Conservation (phyloP, 2,797 vertebrate genomes). For the Pangasius mekongensis region DNA sequence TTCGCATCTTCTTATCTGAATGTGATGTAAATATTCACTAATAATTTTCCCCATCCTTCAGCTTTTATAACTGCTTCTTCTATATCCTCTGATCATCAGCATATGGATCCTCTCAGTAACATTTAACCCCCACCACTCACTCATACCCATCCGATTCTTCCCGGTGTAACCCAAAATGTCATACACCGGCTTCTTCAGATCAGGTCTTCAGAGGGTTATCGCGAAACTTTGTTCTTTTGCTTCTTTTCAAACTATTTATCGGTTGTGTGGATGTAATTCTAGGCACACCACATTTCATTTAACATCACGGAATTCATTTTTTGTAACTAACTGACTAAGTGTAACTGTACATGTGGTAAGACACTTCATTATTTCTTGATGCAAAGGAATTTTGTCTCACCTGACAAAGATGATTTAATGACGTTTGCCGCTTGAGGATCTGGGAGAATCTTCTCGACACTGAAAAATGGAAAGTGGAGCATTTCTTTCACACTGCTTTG, state of each 20-base stretch:
- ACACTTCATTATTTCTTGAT: not conserved
- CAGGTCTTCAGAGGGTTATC: not conserved
- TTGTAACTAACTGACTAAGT: not conserved
- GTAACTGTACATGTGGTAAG: not conserved
- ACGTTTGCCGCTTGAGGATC: conserved; percentile 96
- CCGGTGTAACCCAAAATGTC: not conserved
- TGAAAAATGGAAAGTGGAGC: conserved; percentile 61
- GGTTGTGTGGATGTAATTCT: not conserved
- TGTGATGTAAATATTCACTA: not conserved
- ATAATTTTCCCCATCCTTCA: not conserved
- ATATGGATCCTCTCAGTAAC: not conserved
- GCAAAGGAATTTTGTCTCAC: conserved; percentile 67
- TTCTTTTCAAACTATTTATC: not conserved
- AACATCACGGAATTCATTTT: not conserved
- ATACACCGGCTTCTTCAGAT: not conserved
- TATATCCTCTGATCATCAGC: not conserved
- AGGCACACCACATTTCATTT: not conserved
- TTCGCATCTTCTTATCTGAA: not conserved
- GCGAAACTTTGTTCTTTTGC: not conserved
- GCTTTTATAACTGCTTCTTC: not conserved
- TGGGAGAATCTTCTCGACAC: conserved; percentile 99
- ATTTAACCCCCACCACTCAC: not conserved
- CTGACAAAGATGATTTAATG: conserved; percentile 98
- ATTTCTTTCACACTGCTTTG: not conserved
- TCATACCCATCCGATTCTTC: not conserved